phyloP scores from a whole-genome alignment of 23 tunicate species.

The Ciona savignyi region DNA sequence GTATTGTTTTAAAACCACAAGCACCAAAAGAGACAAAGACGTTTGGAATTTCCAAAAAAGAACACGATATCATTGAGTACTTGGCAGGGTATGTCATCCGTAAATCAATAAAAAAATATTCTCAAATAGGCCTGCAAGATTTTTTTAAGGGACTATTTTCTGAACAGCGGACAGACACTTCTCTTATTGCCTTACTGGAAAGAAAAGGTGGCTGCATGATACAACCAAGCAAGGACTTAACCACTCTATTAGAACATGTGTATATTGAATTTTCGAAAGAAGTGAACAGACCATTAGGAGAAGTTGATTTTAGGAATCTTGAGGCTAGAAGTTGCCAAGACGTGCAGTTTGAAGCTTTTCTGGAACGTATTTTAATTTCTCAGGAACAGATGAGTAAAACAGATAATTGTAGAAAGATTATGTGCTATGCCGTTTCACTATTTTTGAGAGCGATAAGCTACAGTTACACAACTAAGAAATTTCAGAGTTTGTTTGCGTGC shows the following conservation, averaged over 20 bases:
- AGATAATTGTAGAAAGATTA: not conserved
- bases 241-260: not conserved
- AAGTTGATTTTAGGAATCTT: not conserved
- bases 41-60: too few species aligned
- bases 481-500: not conserved
- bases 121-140: too few species aligned
- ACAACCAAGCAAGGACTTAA: not conserved
- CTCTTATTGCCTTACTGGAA: not conserved
- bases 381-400: not conserved
- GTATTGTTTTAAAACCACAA: too few species aligned
- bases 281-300: not conserved
- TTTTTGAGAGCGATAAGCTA: not conserved
- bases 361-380: not conserved
- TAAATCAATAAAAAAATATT: too few species aligned
- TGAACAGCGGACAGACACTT: too few species aligned
- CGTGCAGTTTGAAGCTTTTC: not conserved
- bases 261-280: not conserved
- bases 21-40: too few species aligned
- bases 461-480: not conserved
- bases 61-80: too few species aligned
- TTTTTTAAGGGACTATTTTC: too few species aligned
- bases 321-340: not conserved
- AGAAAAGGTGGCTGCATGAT: not conserved
- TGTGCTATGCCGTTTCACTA: not conserved
- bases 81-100: too few species aligned